Base-by-base conservation (phyloP, 1,140 invertebrate genomes). In the Gryllus bimaculatus region DNA sequence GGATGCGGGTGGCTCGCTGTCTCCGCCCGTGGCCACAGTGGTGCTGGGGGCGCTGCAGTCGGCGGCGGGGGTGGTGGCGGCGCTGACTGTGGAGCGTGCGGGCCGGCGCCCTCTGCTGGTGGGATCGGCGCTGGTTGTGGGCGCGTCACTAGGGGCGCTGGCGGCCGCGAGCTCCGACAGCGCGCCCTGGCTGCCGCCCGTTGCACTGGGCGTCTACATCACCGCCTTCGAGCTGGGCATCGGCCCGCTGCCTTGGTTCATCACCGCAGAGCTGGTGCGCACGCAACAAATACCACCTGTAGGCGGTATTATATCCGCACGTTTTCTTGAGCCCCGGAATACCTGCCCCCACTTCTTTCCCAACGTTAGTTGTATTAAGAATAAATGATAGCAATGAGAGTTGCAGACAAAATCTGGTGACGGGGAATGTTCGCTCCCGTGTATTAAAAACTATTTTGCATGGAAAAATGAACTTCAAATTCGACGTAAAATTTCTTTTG, bases 41-140 rank as follows among this genome's bases (percentile, higher is more conserved):
- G 54, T 66, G 54, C 54, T 66, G 54, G 54, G 54, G 10, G 54
- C 54, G 74, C n/a, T 75, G 74, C 74, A 26, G 74, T 47, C 74
- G 12, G 74, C 47, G 12, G 74, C 12, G 74, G 21, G 21, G 12
- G 74, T n/a, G 21, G 74, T 75, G 21, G 47, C 47, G 10, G n/a
- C 21, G 21, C n/a, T 75, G 74, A n/a, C 74, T 2, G 74, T 75
- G 74, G 20, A 66, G 54, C 54, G 18, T 18, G 54, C 47, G 12
- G 74, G 21, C 12, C 74, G 20, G 10, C 74, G 74, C n/a, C 74
- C 74, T 10, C 74, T 75, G 74, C 74, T 75, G 74, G 21, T 75
- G 74, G 20, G 54, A 3, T 66, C 54, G 18, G 54, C 54, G 18
- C 10, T 18, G 54, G 54, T 66, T 10, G 54, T 18, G 10, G 10